Evolutionary conservation across 2,113 vertebrate species (phyloP).

Genomic region (Heterotis niloticus): DNA sequence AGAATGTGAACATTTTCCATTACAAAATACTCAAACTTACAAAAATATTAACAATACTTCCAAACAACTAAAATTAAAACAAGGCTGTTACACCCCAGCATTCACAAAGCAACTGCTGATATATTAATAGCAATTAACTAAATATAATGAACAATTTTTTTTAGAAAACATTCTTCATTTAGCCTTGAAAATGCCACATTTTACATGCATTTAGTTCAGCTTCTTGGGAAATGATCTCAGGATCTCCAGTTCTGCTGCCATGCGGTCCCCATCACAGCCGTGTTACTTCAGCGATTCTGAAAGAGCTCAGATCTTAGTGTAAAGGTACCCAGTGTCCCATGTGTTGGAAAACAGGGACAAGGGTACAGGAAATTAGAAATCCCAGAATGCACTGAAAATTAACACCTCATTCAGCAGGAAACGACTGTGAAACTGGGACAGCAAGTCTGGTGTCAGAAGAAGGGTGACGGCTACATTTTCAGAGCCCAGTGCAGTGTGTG

Average conservation of each 20-base stretch:
- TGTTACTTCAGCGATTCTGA: no score
- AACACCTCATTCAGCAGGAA: conserved; percentile 4
- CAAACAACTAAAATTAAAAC: conserved; percentile 34
- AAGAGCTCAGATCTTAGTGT: no score
- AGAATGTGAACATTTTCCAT: conserved; percentile 64
- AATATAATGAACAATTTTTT: background rate
- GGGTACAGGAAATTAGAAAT: background rate
- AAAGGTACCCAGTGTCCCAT: background rate
- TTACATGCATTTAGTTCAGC: no score
- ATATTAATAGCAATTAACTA: conserved; percentile 5
- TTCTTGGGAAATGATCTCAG: no score
- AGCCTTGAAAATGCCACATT: background rate
- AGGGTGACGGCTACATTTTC: background rate
- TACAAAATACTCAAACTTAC: conserved; percentile 54
- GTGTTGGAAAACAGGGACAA: background rate
- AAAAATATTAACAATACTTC: conserved; percentile 71
- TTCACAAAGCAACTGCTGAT: conserved; percentile 1
- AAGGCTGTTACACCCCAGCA: background rate
- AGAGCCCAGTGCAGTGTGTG: conserved; percentile 10
- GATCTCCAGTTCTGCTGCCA: background rate
- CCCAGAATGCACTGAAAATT: background rate
- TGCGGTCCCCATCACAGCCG: background rate
- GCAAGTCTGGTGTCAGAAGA: conserved; percentile 47
- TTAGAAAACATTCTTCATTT: background rate
- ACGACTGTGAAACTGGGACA: conserved; percentile 45